Evolutionary conservation across 2,797 vertebrate species (phyloP).

Genomic region (Ptychadena robeensis): DNA sequence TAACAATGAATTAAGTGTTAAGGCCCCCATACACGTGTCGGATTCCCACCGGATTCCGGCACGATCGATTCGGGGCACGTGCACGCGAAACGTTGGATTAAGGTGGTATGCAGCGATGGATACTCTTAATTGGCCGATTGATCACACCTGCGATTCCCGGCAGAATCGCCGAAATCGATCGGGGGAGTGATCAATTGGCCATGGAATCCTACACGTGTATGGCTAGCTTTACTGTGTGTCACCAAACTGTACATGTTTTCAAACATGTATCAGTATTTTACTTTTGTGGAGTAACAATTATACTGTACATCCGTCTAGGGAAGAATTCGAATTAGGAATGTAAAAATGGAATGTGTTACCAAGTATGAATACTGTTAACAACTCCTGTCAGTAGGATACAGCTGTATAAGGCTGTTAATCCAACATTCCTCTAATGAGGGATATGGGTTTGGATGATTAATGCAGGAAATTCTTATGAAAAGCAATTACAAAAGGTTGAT

Average conservation of each 20-base stretch:
- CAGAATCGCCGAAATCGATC: too few relatives aligned
- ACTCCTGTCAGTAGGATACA: constrained; percentile 3
- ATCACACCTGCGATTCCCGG: too few relatives aligned
- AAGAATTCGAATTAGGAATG: constrained; percentile 11
- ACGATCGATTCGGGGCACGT: too few relatives aligned
- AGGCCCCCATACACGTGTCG: too few relatives aligned
- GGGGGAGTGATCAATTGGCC: too few relatives aligned
- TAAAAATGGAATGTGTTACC: constrained; percentile 19
- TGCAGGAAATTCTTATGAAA: not conserved
- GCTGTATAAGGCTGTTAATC: constrained; percentile 1
- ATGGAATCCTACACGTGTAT: too few relatives aligned
- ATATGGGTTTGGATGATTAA: constrained; percentile 12
- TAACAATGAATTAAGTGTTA: not conserved
- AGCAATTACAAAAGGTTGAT: not conserved
- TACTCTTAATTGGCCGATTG: too few relatives aligned
- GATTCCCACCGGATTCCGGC: too few relatives aligned
- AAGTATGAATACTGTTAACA: not conserved
- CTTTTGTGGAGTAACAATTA: not conserved
- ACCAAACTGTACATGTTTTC: not conserved
- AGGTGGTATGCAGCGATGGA: too few relatives aligned
- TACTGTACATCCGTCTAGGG: not conserved
- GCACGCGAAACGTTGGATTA: too few relatives aligned
- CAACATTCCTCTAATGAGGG: constrained; percentile 2
- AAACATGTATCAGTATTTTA: not conserved
- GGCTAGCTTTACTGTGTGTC: not conserved